A percentile compares a stretch with the other conserved stretches of the same genome.
phyloP scores from a whole-genome alignment of 2,113 vertebrate species.

The Oncorhynchus masou region DNA sequence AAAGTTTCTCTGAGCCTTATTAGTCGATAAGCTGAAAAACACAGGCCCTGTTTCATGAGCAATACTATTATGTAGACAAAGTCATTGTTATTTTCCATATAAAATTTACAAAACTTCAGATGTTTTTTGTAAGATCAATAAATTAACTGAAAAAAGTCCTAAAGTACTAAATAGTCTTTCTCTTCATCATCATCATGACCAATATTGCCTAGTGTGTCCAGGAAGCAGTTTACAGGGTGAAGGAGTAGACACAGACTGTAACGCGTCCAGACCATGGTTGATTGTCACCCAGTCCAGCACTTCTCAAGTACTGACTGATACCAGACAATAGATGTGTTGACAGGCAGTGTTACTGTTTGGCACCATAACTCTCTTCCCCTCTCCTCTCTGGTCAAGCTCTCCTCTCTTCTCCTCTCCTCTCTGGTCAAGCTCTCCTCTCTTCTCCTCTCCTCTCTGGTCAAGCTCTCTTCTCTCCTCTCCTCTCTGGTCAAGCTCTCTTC shows the following conservation, averaged over 20 bases:
- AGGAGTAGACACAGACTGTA: background rate
- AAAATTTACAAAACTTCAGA: slow-evolving; percentile 41
- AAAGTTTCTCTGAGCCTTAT: slow-evolving; percentile 23
- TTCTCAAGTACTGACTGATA: too few relatives aligned
- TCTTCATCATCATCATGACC: slow-evolving; percentile 1
- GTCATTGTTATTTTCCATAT: slow-evolving; percentile 15
- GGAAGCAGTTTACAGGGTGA: slow-evolving; percentile 7
- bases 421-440: too few relatives aligned
- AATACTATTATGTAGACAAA: slow-evolving; percentile 16
- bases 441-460: too few relatives aligned
- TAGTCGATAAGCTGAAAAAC: background rate
- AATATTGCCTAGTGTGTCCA: background rate
- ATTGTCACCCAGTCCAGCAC: too few relatives aligned
- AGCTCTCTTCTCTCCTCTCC: too few relatives aligned
- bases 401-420: too few relatives aligned
- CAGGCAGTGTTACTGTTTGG: background rate
- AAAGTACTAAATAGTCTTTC: background rate
- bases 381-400: too few relatives aligned
- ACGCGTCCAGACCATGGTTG: too few relatives aligned
- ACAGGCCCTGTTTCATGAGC: slow-evolving; percentile 15
- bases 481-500: too few relatives aligned
- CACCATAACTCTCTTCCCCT: background rate
- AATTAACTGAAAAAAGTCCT: slow-evolving; percentile 3
- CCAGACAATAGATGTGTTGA: too few relatives aligned
- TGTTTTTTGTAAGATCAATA: background rate